phyloP scores from a whole-genome alignment of 2,113 vertebrate species.

The Actenoides hombroni region DNA sequence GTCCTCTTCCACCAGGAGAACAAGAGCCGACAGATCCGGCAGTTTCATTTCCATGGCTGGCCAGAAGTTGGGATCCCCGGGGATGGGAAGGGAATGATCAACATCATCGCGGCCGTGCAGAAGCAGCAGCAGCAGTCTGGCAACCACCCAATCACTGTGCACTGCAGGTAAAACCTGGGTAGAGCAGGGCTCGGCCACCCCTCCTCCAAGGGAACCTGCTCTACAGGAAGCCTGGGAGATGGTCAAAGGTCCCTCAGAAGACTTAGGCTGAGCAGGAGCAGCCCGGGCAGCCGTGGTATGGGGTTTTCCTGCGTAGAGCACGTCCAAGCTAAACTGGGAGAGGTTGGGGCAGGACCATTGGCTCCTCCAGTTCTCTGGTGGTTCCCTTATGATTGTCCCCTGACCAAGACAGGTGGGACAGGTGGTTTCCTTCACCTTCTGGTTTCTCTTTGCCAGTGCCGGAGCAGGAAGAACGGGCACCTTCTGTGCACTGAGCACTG shows the following conservation, averaged over 20 bases:
- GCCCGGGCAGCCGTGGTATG: accelerated
- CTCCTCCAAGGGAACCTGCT: background rate
- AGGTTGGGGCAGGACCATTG: background rate
- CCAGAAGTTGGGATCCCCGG: slow-evolving; percentile 96
- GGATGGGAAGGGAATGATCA: slow-evolving; percentile 97
- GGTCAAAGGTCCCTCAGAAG: background rate
- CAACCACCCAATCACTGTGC: slow-evolving; percentile 98
- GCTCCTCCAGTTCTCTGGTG: accelerated
- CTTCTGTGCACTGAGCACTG: slow-evolving; percentile 96
- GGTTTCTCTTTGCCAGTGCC: slow-evolving; percentile 77
- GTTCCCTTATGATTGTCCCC: background rate
- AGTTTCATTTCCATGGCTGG: slow-evolving; percentile 98
- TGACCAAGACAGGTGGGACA: background rate
- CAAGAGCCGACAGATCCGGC: slow-evolving; percentile 91
- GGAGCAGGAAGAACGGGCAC: slow-evolving; percentile 96
- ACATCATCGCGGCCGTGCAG: slow-evolving; percentile 95
- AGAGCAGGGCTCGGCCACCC: background rate
- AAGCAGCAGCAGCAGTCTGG: slow-evolving; percentile 98
- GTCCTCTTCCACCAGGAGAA: slow-evolving; percentile 83
- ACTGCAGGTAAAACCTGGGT: slow-evolving; percentile 86
- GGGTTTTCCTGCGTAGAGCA: background rate
- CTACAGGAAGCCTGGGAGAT: background rate
- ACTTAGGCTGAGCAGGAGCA: background rate
- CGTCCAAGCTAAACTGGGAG: background rate
- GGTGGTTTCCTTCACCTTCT: background rate